These are phyloP conservation scores for Poeciliopsis turneri DNA, from an alignment of 2,797 vertebrate genomes.

Conservation along the genomic window DNA sequence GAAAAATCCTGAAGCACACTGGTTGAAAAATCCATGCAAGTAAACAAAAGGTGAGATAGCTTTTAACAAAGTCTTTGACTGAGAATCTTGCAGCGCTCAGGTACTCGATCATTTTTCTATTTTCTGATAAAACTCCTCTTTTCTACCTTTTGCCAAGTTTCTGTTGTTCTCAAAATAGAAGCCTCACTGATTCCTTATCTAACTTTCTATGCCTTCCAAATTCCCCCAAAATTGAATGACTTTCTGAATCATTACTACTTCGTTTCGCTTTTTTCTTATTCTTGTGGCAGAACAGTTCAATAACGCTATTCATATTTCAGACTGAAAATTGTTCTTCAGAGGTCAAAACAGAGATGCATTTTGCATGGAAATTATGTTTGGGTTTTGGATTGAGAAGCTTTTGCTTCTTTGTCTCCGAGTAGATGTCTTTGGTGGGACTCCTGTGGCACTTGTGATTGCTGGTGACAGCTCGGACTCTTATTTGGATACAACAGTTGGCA, in stretches of 20 bases:
- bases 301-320: background rate
- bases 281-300: constrained; percentile 1
- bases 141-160: constrained; percentile 27
- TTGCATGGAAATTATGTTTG: constrained; percentile 19
- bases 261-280: background rate
- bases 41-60: constrained; percentile 12
- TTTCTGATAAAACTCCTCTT: constrained; percentile 68
- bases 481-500: constrained; percentile 66
- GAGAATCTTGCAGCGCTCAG: constrained; percentile 18
- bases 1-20: constrained; percentile 26
- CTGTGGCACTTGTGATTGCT: constrained; percentile 64
- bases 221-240: constrained; percentile 34
- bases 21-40: constrained; percentile 14
- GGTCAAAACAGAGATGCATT: constrained; percentile 21
- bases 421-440: constrained; percentile 58
- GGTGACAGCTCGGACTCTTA: constrained; percentile 51
- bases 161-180: constrained; percentile 43
- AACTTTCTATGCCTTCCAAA: constrained; percentile 54
- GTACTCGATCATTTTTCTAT: constrained; percentile 42
- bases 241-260: constrained; percentile 7
- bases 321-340: constrained; percentile 16
- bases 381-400: constrained; percentile 22
- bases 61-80: constrained; percentile 32
- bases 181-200: constrained; percentile 61
- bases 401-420: constrained; percentile 37